These are phyloP conservation scores for Heterodera schachtii DNA, from an alignment of 1,140 invertebrate genomes.

Conservation along the genomic window DNA sequence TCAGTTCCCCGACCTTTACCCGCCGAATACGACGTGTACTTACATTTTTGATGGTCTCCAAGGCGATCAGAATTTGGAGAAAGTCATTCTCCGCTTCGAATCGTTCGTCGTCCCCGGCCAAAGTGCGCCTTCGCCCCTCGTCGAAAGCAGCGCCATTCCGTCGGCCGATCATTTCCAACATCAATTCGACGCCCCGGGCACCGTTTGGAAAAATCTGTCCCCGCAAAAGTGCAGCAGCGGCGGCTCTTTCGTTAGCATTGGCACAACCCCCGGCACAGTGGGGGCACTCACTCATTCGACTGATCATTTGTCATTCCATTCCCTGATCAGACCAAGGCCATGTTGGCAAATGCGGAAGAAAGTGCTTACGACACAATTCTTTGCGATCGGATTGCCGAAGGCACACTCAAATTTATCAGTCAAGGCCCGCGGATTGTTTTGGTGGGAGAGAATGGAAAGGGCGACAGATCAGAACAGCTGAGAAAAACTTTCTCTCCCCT, in stretches of 20 bases:
- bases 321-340: conserved; percentile 51
- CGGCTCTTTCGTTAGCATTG: conserved; percentile 57
- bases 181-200: background rate
- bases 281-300: background rate
- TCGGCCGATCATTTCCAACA: background rate
- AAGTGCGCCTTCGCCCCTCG: background rate
- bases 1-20: conserved; percentile 61
- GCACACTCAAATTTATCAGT: conserved; percentile 38
- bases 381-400: conserved; percentile 47
- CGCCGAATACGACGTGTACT: conserved; percentile 63
- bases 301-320: background rate
- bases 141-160: conserved; percentile 22
- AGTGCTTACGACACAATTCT: conserved; percentile 57
- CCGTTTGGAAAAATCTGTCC: background rate
- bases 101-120: conserved; percentile 48
- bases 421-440: conserved; percentile 62
- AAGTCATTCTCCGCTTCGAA: conserved; percentile 62
- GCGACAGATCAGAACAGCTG: no score
- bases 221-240: background rate
- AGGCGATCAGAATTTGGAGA: conserved; percentile 65
- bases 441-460: conserved; percentile 46
- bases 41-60: conserved; percentile 64
- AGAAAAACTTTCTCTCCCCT: background rate
- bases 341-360: conserved; percentile 59
- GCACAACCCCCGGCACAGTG: conserved; percentile 40